Base-by-base conservation (phyloP, 2,888 invertebrate species). In the Drosophila meridiana region DNA sequence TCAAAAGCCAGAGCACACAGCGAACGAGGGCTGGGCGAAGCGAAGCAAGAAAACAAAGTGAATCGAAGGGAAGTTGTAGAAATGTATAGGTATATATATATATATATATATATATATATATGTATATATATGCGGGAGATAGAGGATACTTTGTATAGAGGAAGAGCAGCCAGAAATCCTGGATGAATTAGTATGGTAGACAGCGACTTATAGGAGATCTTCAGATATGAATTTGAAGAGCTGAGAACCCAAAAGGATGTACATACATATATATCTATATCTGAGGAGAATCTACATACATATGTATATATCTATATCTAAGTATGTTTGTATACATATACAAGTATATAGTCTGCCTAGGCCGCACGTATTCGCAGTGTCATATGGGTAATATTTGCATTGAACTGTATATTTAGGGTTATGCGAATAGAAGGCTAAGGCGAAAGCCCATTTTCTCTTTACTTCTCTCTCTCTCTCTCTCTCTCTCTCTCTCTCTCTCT, bases 11-110 rank as follows among this genome's bases (percentile, higher is more conserved):
- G 32, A 50, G 5, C 32, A 3, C 50, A 48, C 43, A 80, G 28
- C 59, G 53, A 40, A 63, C 85, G 77, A 87, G 88, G 83, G 83
- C 61, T 85, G 88, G 75, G 47, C 42, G 52, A 20, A 38, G 36
- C n/a, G 36, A 43, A 40, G 20, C 13, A 8, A 13, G 4, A 26
- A 28, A 28, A 7, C 7, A n/a, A 11, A 4, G 32, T 1, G 50
- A 50, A 50, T 9, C 9, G 32, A 20, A 40, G 40, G 40, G 40
- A 20, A 20, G 20, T 20, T 20, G 20, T 20, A 26, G 52, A 1
- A 11, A n/a, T n/a, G n/a, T n/a, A n/a, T n/a, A n/a, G n/a, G n/a
- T n/a, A n/a, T 4, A 30, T 6, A 14, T 26, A 53, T 8, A 52
- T 1, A 52, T 2, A 20, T 20, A 34, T 20, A 34, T 26, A 13